Base-by-base conservation (phyloP, 2,888 invertebrate species). In the Ormyrus labotus region DNA sequence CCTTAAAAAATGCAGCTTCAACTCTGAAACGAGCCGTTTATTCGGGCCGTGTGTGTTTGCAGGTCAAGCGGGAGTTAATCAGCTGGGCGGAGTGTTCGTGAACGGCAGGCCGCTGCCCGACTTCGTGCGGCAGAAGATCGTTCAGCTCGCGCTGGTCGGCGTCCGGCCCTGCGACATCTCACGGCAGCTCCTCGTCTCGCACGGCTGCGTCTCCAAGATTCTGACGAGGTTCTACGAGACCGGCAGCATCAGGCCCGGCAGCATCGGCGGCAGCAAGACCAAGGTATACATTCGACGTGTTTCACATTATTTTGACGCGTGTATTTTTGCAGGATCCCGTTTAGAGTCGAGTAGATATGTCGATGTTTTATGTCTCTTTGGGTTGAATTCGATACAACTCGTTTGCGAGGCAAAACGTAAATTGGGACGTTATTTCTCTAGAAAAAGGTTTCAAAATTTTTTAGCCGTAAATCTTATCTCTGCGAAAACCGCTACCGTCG, bases 11-110 rank as follows among this genome's bases (percentile, higher is more conserved):
- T 19, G 19, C 19, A 19, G 19, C 19, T 19, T 19, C 19, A 19
- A 19, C 1, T 19, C 19, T 19, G 1, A 19, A 19, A 19, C 19
- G 19, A 19, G 19, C 19, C 19, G 19, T 19, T 19, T 19, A 19
- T 19, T 19, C 19, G 19, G 19, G 19, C 19, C 19, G 13, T 1
- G 19, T 1, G 19, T 19, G 19, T 2, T 19, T 88, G 8, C 92
- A 98, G 98, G 98, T 88, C 98, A 98, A 93, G 98, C 98, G 63
- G 98, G 98, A 84, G 98, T 99, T 64, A 99, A 99, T 92, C 98
- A 99, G 92, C 92, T 99, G 85, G 98, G 98, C 70, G 98, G 98
- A 61, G 98, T 98, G 79, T 98, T 99, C 91, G 98, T 99, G 10
- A 99, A 99, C 91, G 99, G 99, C 0, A 94, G 98, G n/a, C 98